Evolutionary conservation across 2,113 vertebrate genomes (phyloP).

Genomic region (Zapornia atra): DNA sequence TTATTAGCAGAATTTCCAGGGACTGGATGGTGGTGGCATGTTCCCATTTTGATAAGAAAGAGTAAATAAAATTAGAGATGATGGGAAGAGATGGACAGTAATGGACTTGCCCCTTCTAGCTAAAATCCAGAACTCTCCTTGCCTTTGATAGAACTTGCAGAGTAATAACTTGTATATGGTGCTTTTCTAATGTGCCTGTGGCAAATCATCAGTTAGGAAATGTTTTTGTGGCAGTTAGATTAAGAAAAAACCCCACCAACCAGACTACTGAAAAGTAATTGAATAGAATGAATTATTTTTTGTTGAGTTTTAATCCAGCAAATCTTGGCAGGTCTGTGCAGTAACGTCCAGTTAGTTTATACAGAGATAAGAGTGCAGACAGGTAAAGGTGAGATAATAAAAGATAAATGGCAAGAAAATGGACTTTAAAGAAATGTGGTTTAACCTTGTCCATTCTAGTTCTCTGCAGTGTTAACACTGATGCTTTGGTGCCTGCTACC

Average conservation of each 20-base stretch:
- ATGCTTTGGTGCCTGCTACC: neutral
- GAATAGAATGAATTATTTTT: neutral
- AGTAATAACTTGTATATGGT: neutral
- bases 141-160: slow-evolving; percentile 2
- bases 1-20: neutral
- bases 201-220: neutral
- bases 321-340: neutral
- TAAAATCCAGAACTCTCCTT: neutral
- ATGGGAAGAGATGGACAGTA: neutral
- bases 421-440: neutral
- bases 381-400: neutral
- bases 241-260: neutral
- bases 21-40: neutral
- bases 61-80: neutral
- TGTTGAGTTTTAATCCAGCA: neutral
- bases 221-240: neutral
- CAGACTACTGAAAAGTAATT: neutral
- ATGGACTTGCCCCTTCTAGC: neutral
- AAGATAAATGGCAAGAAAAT: neutral
- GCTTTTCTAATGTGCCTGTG: neutral
- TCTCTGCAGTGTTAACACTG: neutral
- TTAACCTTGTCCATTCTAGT: neutral
- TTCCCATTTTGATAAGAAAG: neutral
- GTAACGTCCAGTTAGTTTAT: neutral
- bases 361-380: neutral